These are phyloP conservation scores for Drosophila picticornis DNA, from an alignment of 2,888 invertebrate species.

Conservation along the genomic window DNA sequence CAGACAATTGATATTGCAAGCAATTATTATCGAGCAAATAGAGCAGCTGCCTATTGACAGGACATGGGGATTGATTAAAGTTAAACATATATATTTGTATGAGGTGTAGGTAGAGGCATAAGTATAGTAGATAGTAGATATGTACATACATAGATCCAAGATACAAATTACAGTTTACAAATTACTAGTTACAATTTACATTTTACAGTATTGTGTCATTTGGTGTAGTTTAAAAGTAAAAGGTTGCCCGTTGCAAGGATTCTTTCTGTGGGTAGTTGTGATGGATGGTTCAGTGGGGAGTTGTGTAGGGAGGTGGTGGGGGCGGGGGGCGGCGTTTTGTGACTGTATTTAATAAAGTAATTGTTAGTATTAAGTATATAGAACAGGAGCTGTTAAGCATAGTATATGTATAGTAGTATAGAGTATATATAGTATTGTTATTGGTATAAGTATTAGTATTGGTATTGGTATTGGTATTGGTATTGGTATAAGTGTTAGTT, in stretches of 20 bases:
- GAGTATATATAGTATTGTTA: conserved; percentile 26
- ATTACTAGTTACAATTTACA: conserved; percentile 24
- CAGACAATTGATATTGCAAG: conserved; percentile 23
- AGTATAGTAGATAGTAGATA: background rate
- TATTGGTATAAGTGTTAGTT: conserved; percentile 24
- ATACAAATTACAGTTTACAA: conserved; percentile 11
- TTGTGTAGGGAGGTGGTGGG: too few species aligned
- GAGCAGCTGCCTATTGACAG: conserved; percentile 1
- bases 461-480: conserved; percentile 13
- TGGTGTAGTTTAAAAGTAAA: conserved; percentile 13
- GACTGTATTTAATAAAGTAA: conserved; percentile 12
- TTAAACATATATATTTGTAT: conserved; percentile 3
- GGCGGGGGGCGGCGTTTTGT: background rate
- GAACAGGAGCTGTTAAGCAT: conserved; percentile 38
- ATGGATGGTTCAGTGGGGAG: background rate
- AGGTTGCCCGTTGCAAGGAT: conserved; percentile 30
- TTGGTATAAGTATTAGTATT: conserved; percentile 31
- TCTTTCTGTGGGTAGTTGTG: background rate
- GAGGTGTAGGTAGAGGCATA: background rate
- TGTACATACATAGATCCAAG: conserved; percentile 15
- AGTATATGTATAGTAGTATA: conserved; percentile 36
- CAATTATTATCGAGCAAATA: conserved; percentile 20
- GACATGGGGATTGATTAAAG: conserved; percentile 4
- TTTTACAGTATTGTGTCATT: conserved; percentile 8
- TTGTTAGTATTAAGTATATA: conserved; percentile 31